Evolutionary conservation across 92 coral and sea anemone genomes (phyloP).

Genomic region (Epizoanthus fatuus): DNA sequence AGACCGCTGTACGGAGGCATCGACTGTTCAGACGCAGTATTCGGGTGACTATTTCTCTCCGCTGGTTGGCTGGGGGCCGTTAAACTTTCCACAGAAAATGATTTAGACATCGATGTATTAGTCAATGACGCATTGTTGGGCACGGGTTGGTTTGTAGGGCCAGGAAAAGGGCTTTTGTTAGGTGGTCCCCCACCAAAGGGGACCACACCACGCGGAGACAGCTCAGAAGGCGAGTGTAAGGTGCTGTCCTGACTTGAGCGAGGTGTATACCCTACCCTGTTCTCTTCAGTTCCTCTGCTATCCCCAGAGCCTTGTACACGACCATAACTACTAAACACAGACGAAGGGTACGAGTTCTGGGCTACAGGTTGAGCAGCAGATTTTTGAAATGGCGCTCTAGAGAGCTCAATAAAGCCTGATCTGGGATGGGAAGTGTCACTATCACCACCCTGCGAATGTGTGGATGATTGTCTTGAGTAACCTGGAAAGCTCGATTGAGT

Average conservation of each 20-base stretch:
- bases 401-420: conserved; percentile 83
- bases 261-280: conserved; percentile 36
- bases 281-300: conserved; percentile 34
- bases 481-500: conserved; percentile 70
- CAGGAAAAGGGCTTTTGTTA: conserved; percentile 92
- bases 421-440: conserved; percentile 70
- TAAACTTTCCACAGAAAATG: conserved; percentile 97
- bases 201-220: conserved; percentile 54
- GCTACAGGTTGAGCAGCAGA: conserved; percentile 53
- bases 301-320: conserved; percentile 52
- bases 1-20: conserved; percentile 93
- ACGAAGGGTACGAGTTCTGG: conserved; percentile 72
- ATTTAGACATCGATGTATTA: conserved; percentile 77
- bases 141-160: conserved; percentile 67
- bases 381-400: conserved; percentile 57
- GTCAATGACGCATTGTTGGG: conserved; percentile 62
- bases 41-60: conserved; percentile 75
- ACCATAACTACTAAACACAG: conserved; percentile 62
- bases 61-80: conserved; percentile 95
- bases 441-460: conserved; percentile 63
- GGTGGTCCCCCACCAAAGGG: conserved; percentile 79
- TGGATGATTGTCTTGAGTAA: conserved; percentile 49
- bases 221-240: conserved; percentile 86
- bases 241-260: conserved; percentile 73
- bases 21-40: conserved; percentile 77